phyloP scores from a whole-genome alignment of 1,140 invertebrate species.

The Drosophila ambigua region DNA sequence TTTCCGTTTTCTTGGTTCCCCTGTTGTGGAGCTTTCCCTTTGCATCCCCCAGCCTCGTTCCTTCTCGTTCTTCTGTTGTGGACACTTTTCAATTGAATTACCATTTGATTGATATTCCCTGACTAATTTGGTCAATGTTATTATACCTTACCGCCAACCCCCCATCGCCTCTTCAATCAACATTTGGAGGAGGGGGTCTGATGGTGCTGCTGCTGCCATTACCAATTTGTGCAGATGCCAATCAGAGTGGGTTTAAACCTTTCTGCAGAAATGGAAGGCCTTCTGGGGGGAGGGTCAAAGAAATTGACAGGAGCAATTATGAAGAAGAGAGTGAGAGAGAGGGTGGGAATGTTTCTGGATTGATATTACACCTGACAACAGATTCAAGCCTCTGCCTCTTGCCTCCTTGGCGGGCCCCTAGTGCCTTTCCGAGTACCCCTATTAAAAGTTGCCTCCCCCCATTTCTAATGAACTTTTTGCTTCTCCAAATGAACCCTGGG shows the following conservation, averaged over 20 bases:
- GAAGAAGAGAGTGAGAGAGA: not conserved
- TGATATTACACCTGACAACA: slow-evolving; percentile 34
- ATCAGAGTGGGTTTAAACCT: slow-evolving; percentile 35
- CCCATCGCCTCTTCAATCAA: slow-evolving; percentile 29
- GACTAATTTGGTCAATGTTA: slow-evolving; percentile 40
- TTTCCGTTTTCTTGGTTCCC: no score
- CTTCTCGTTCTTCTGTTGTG: no score
- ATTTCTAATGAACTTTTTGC: slow-evolving; percentile 25
- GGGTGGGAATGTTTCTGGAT: not conserved
- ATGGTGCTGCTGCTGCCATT: slow-evolving; percentile 15
- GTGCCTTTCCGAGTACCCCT: no score
- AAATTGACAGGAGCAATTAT: slow-evolving; percentile 52
- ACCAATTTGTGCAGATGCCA: slow-evolving; percentile 44
- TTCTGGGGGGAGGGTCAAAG: slow-evolving; percentile 17
- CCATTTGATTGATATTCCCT: slow-evolving; percentile 31
- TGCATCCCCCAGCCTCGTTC: no score
- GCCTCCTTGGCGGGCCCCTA: not conserved
- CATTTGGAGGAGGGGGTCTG: slow-evolving; percentile 16
- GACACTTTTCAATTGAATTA: slow-evolving; percentile 47
- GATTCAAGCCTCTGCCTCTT: no score
- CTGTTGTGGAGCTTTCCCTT: no score
- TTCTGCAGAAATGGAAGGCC: slow-evolving; percentile 41
- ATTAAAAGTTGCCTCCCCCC: not conserved
- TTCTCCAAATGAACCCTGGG: slow-evolving; percentile 30
- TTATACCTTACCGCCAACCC: slow-evolving; percentile 10